Percentiles rank a stretch among this genome's conserved stretches.
Conservation (phyloP, 2,113 vertebrate species). For the Anolis sagrei region DNA sequence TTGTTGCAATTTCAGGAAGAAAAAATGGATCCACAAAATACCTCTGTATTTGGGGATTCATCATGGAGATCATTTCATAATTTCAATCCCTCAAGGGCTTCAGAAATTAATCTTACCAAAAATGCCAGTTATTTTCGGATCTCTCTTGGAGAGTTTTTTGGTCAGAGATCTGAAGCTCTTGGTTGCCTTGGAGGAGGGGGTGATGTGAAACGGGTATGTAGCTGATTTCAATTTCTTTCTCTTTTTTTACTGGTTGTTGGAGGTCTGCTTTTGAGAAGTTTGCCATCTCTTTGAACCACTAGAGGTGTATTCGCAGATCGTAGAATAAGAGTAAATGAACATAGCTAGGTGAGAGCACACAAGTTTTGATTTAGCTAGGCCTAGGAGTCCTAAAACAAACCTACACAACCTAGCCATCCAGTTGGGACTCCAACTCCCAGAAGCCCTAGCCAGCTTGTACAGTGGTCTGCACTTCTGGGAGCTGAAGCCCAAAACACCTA, state of each 20-base stretch:
- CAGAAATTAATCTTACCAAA: conserved; percentile 77
- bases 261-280: not conserved
- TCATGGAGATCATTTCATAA: conserved; percentile 85
- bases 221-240: not conserved
- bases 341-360: not conserved
- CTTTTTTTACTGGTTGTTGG: not conserved
- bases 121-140: conserved; percentile 88
- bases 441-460: too few relatives aligned
- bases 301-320: not conserved
- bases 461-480: too few relatives aligned
- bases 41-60: conserved; percentile 73
- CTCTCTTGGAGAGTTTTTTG: conserved; percentile 93
- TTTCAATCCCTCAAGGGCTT: conserved; percentile 79
- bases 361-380: not conserved
- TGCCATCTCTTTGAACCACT: not conserved
- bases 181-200: conserved; percentile 87
- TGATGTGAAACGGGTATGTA: conserved; percentile 88
- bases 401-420: too few relatives aligned
- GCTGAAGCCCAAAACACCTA: too few relatives aligned
- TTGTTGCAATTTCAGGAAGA: conserved; percentile 79
- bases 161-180: conserved; percentile 92
- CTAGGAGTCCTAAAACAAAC: too few relatives aligned
- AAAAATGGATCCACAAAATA: conserved; percentile 76
- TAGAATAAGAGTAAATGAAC: not conserved
- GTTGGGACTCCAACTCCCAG: too few relatives aligned